These are phyloP conservation scores for Ondatra zibethicus DNA, from an alignment of 2,113 vertebrate genomes.

Conservation along the genomic window DNA sequence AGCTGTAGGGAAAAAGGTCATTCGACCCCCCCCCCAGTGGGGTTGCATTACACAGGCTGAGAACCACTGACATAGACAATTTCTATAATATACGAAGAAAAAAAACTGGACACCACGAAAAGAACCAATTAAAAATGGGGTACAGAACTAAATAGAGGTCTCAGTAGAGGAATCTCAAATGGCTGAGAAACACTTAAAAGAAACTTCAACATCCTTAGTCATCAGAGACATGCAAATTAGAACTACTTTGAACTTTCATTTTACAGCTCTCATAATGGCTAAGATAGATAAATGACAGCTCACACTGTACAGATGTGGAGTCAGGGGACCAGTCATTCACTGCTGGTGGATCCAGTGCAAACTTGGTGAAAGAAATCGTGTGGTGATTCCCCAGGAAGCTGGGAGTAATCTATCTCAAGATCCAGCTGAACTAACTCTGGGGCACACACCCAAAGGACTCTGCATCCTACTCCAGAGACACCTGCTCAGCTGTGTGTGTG, in stretches of 20 bases:
- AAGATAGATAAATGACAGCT: neutral
- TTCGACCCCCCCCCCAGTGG: neutral
- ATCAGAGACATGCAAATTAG: neutral
- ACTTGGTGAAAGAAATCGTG: neutral
- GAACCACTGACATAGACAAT: neutral
- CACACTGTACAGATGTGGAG: neutral
- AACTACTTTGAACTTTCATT: neutral
- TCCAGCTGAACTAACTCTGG: neutral
- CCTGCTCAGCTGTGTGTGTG: neutral
- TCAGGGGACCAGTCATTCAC: neutral
- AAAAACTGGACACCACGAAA: neutral
- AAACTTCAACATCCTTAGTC: neutral
- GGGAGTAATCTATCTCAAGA: neutral
- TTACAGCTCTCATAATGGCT: neutral
- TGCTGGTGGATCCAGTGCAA: neutral
- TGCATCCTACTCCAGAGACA: neutral
- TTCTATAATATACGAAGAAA: neutral
- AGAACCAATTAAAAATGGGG: neutral
- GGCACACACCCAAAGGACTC: neutral
- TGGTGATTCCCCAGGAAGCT: neutral
- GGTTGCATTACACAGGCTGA: neutral
- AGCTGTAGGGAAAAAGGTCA: neutral
- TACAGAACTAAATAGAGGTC: neutral
- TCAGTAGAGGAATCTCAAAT: neutral
- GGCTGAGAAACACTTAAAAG: neutral